Percentiles rank a stretch among this genome's conserved stretches.
These are phyloP conservation scores for Tupaia chinensis DNA, from an alignment of 2,113 vertebrate species.

Conservation along the genomic window DNA sequence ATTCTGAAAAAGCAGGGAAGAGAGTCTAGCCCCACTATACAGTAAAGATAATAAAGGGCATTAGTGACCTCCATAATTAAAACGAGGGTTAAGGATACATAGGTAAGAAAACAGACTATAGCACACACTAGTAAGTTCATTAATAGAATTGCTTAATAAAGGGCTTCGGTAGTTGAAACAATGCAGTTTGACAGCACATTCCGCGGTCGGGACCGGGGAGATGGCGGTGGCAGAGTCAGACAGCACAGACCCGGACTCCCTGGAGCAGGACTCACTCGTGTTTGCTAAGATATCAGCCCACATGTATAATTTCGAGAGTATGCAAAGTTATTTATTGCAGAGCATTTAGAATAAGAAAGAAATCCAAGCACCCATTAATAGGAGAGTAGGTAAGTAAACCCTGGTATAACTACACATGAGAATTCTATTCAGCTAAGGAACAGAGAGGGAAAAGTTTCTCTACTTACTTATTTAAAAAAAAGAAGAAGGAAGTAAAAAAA, in stretches of 20 bases:
- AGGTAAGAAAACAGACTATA: neutral
- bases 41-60: too few species aligned
- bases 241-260: too few species aligned
- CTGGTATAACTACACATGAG: too few species aligned
- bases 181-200: too few species aligned
- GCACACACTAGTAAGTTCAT: neutral
- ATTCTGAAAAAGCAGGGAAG: neutral
- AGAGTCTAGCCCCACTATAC: neutral
- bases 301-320: neutral
- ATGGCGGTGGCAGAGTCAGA: too few species aligned
- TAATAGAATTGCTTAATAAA: neutral
- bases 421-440: neutral
- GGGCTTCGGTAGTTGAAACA: neutral
- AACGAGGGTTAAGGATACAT: neutral
- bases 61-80: neutral
- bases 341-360: neutral
- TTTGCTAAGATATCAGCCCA: too few species aligned
- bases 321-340: neutral
- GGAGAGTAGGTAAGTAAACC: neutral
- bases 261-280: too few species aligned
- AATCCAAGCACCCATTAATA: neutral
- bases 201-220: too few species aligned
- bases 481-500: neutral
- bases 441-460: neutral
- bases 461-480: neutral